phyloP scores from a whole-genome alignment of 35 echinoderm and acorn worm species.

The Amphiura filiformis region DNA sequence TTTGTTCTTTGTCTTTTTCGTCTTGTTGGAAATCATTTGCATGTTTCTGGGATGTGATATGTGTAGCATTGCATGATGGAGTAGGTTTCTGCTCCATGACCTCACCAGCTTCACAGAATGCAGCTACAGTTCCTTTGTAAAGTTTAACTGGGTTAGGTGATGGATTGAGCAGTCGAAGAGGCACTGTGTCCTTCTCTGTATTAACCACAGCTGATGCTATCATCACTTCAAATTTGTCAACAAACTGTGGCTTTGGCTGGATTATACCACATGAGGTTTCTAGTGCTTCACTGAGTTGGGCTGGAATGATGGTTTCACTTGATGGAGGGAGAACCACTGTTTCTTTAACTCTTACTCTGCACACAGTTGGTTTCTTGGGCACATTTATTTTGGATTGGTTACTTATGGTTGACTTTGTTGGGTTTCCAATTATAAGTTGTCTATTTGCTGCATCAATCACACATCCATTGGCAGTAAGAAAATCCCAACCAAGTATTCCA shows the following conservation, averaged over 20 bases:
- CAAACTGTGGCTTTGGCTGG: background rate
- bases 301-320: background rate
- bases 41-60: no score
- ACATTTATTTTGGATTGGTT: background rate
- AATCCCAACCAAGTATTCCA: background rate
- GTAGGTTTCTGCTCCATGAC: no score
- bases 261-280: background rate
- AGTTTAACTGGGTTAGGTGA: background rate
- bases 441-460: background rate
- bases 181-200: background rate
- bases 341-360: background rate
- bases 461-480: background rate
- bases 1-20: no score
- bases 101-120: background rate
- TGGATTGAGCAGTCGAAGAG: background rate
- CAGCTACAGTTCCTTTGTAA: background rate
- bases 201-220: background rate
- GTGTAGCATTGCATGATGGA: no score
- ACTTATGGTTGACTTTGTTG: no score
- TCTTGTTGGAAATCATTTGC: no score
- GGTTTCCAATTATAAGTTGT: background rate
- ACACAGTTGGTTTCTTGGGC: background rate
- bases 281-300: background rate
- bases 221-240: background rate
- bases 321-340: background rate